Base-by-base conservation (phyloP, 2,797 vertebrate species). In the Mallotus villosus region DNA sequence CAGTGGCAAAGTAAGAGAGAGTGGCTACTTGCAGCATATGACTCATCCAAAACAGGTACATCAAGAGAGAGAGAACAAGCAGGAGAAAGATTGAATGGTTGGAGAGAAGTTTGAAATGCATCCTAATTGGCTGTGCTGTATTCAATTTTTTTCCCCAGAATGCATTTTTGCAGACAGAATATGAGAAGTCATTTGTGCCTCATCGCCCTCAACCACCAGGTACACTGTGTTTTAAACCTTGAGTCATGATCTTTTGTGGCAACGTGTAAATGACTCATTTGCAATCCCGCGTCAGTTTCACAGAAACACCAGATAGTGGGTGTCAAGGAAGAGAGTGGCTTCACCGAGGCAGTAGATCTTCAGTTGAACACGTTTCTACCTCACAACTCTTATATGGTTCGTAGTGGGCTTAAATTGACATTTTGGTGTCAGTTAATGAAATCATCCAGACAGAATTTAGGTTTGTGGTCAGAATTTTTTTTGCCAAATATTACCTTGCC, bases 311-410 rank as follows among this genome's bases (percentile, higher is more conserved):
- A 76, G 67, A 78, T 49, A 25, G 25, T 86, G 49, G 86, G 84
- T 63, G 72, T 63, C 27, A 87, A 79, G 78, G 17, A 24, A 67
- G 29, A 81, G 7, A 88, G 74, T 53, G 87, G 88, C 46, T 90
- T 87, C 75, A 90, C 83, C 0, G 55, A 81, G 34, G 90, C 68
- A 70, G 32, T 37, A 24, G 57, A 76, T 12, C 79, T 81, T 67
- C 82, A 84, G n/a, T 14, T 71, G 0, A 79, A 80, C 75, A 90
- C 88, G 12, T 91, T 90, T 78, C 55, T 77, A 41, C 84, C 85
- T 4, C 78, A 75, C 77, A 55, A 59, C 53, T 71, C 41, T 17
- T 25, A 8, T 53, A 59, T 3, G 6, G 86, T 89, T 70, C 17
- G 17, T 68, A 21, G 27, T 69, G 17, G 34, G 41, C 41, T 8